Evolutionary conservation across 2,113 vertebrate genomes (phyloP).

Genomic region (Morphnarchus princeps): DNA sequence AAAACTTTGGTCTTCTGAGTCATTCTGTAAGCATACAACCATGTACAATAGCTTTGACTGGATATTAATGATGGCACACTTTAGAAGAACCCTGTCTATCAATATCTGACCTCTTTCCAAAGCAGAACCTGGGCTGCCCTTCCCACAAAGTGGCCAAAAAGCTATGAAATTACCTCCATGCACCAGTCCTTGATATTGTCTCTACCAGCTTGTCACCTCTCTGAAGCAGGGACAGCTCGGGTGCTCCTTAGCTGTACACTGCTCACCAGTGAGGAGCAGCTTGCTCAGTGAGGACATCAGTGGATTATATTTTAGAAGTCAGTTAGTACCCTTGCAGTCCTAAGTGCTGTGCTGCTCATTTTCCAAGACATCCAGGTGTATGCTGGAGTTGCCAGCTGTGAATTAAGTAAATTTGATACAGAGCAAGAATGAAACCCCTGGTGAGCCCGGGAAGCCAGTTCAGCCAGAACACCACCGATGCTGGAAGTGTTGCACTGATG

Average conservation of each 20-base stretch:
- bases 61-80: not conserved
- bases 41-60: not conserved
- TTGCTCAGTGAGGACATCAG: not conserved
- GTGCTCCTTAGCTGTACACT: not conserved
- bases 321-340: fast-evolving
- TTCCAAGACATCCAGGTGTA: not conserved
- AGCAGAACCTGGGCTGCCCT: not conserved
- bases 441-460: not conserved
- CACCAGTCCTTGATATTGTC: not conserved
- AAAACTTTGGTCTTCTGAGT: not conserved
- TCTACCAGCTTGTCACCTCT: not conserved
- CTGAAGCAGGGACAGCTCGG: not conserved
- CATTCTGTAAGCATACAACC: not conserved
- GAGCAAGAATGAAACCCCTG: not conserved
- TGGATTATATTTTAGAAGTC: not conserved
- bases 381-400: not conserved
- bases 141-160: not conserved
- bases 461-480: not conserved
- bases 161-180: not conserved
- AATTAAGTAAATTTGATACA: not conserved
- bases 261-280: fast-evolving
- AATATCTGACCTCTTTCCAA: not conserved
- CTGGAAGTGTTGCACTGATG: not conserved
- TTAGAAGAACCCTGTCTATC: not conserved
- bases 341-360: not conserved